Conservation (phyloP, 2,113 vertebrate species). For the Anhinga rufa region DNA sequence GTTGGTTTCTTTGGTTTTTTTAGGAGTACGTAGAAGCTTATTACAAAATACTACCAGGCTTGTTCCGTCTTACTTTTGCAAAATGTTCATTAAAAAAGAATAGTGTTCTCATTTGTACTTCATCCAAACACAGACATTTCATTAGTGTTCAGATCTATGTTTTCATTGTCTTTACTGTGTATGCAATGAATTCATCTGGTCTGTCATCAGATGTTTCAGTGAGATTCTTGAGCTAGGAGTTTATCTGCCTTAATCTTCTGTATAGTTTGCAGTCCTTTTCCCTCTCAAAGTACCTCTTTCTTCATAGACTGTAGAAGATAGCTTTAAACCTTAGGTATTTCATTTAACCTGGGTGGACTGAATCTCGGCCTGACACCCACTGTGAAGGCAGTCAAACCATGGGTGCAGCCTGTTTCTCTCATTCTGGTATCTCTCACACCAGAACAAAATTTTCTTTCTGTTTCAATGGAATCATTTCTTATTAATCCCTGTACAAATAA, state of each 20-base stretch:
- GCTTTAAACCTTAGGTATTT: background rate
- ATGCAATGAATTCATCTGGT: background rate
- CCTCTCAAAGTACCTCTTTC: background rate
- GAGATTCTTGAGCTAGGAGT: background rate
- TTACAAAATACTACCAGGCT: background rate
- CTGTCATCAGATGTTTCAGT: background rate
- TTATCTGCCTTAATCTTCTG: background rate
- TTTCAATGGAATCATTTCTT: background rate
- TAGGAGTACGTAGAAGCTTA: background rate
- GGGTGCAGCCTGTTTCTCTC: background rate
- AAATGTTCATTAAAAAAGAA: background rate
- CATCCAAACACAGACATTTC: background rate
- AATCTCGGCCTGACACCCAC: background rate
- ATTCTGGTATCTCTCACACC: background rate
- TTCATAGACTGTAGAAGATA: background rate
- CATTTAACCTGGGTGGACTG: background rate
- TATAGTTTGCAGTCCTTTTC: background rate
- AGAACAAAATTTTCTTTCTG: background rate
- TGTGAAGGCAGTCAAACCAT: background rate
- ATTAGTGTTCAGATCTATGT: background rate
- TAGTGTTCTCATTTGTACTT: background rate
- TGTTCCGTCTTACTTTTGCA: background rate
- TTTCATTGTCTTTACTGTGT: background rate
- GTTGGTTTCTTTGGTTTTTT: background rate
- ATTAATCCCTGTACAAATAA: background rate